Conservation (phyloP, 2,888 invertebrate species). For the Protonemura montana region DNA sequence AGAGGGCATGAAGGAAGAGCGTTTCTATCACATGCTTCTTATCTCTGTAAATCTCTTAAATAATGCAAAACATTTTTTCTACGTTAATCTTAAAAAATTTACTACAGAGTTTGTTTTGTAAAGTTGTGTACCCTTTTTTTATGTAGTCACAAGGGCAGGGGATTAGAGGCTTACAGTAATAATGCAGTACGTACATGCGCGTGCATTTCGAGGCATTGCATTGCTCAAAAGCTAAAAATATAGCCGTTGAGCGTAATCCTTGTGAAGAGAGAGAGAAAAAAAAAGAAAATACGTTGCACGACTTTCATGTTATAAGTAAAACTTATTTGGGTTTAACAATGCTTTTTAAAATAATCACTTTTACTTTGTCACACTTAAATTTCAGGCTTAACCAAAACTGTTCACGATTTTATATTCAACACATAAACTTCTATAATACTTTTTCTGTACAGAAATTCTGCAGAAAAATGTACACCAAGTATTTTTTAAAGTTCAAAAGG, state of each 20-base stretch:
- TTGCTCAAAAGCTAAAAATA: background rate
- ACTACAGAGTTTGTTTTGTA: background rate
- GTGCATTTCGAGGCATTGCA: background rate
- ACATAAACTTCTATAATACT: background rate
- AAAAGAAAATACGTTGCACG: background rate
- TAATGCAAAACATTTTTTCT: background rate
- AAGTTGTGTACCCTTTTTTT: background rate
- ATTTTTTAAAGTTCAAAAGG: background rate
- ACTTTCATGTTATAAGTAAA: background rate
- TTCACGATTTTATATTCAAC: too few species aligned
- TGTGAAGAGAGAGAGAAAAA: background rate
- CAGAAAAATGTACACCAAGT: background rate
- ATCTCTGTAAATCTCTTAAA: background rate
- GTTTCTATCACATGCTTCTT: background rate
- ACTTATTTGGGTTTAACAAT: background rate
- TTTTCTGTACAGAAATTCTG: background rate
- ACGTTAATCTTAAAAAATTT: background rate
- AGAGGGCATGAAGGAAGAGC: background rate
- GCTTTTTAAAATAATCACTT: background rate
- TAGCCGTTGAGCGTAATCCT: background rate
- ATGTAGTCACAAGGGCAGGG: background rate
- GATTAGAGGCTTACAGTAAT: background rate
- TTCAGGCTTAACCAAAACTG: background rate
- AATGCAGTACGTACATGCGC: too few species aligned
- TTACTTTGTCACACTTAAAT: background rate